These are phyloP conservation scores for Conomelus anceps DNA, from an alignment of 2,888 invertebrate genomes.

Conservation along the genomic window DNA sequence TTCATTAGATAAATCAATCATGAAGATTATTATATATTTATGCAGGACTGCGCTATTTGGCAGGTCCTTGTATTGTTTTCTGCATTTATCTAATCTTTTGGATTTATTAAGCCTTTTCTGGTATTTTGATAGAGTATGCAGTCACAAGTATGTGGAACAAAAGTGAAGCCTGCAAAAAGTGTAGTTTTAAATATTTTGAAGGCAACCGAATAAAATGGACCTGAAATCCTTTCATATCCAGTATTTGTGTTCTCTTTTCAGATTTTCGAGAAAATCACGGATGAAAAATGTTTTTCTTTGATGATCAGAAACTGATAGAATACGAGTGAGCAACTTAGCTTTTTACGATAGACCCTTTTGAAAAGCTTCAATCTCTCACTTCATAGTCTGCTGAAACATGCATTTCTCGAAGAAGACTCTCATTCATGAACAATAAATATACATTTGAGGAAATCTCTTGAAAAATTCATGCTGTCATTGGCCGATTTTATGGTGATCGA, in stretches of 20 bases:
- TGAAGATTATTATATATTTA: no score
- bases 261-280: not conserved
- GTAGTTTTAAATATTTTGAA: no score
- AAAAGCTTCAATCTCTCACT: not conserved
- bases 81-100: no score
- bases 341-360: not conserved
- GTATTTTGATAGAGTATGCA: no score
- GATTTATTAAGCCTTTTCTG: no score
- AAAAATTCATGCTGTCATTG: not conserved
- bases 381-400: not conserved
- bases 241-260: not conserved
- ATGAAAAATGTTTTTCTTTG: not conserved
- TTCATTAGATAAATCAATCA: no score
- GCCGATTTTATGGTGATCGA: not conserved
- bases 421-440: not conserved
- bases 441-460: not conserved
- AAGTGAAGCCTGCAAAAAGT: no score
- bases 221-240: not conserved
- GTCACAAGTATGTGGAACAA: no score
- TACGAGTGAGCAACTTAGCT: not conserved
- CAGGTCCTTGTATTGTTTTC: no score
- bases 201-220: no score
- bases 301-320: not conserved
- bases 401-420: not conserved
- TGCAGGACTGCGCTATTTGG: no score